Base-by-base conservation (phyloP, 2,113 vertebrate species). In the Rutilus rutilus region DNA sequence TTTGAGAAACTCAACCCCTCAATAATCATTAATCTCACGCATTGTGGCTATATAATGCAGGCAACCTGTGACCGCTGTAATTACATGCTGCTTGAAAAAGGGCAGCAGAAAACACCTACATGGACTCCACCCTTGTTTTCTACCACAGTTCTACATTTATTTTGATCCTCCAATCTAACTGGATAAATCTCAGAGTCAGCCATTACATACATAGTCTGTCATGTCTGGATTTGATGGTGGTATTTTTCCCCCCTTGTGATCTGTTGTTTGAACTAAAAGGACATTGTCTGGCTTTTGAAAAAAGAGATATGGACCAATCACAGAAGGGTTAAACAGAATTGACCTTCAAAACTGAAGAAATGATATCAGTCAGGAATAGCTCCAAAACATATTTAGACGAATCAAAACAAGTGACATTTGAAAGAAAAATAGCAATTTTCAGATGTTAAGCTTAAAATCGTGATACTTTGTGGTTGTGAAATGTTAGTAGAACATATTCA, bases 91-190 rank as follows among this genome's bases (percentile, higher is more conserved):
- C 52, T 50, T 50, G 73, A 25, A 75, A 50, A 75, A 75, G 45
- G 42, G 23, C 45, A 52, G 47, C 45, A 77, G 30, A 47, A 77
- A 54, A 54, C 74, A 74, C 42, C 71, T 47, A 25, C 71, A 30
- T 76, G 25, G 14, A 76, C 74, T 76, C 74, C 74, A 33, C 17
- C 74, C 25, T 54, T 77, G 74, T 77, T 77, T 54, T 27, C 45
- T 21, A 10, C 47, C 17, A 30, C 74, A 54, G 47, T 30, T 54
- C 17, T 6, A 6, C 25, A 27, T 76, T 21, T 30, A 54, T 52
- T 30, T 76, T 30, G 30, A 76, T 54, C 47, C 7, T 76, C 47
- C 14, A 27, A 33, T 77, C 0, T 54, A 77, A 30, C 33, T 76
- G 45, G 36, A 74, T 74, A 25, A 74, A n/a, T 2, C 67, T 71